Evolutionary conservation across 2,888 invertebrate species (phyloP).

Genomic region (Odontothrips loti): DNA sequence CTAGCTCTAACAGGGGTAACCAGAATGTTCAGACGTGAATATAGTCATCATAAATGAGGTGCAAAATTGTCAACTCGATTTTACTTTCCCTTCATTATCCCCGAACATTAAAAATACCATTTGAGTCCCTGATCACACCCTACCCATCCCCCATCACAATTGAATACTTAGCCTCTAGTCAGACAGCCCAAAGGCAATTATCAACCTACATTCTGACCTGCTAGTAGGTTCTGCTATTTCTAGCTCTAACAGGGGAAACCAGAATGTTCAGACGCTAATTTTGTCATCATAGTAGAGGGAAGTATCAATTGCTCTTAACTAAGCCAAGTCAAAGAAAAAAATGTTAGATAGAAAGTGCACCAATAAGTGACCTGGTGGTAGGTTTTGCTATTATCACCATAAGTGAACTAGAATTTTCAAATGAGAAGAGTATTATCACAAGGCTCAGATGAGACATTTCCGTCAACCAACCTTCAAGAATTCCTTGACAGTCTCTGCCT

Average conservation of each 20-base stretch:
- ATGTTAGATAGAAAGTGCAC: no score
- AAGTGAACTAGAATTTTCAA: not conserved
- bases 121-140: no score
- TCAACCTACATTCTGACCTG: slow-evolving; percentile 27
- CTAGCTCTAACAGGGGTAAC: slow-evolving; percentile 41
- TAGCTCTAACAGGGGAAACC: slow-evolving; percentile 40
- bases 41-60: slow-evolving; percentile 42
- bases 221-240: slow-evolving; percentile 52
- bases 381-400: no score
- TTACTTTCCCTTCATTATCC: not conserved
- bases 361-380: no score
- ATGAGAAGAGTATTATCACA: slow-evolving; percentile 15
- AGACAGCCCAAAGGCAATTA: slow-evolving; percentile 28
- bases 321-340: no score
- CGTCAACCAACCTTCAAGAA: slow-evolving; percentile 67
- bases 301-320: not conserved
- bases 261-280: slow-evolving; percentile 42
- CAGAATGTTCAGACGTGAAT: slow-evolving; percentile 42
- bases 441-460: not conserved
- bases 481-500: slow-evolving; percentile 89
- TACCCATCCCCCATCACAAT: not conserved
- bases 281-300: slow-evolving; percentile 42
- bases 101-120: not conserved
- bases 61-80: not conserved
- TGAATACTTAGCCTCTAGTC: not conserved